Base-by-base conservation (phyloP, 2,888 invertebrate genomes). In the Globia sparganii region DNA sequence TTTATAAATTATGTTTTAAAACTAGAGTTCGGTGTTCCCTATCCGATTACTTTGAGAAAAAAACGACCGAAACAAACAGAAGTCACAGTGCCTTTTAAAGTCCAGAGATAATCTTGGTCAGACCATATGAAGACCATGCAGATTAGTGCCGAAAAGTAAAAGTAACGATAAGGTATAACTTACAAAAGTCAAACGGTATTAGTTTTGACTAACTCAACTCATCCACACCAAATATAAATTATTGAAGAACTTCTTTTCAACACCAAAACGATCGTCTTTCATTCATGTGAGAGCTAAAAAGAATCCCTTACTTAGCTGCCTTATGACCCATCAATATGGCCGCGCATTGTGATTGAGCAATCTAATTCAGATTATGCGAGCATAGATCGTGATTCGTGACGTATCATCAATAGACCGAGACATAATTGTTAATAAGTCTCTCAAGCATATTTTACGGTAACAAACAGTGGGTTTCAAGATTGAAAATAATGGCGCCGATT, bases 311-410 rank as follows among this genome's bases (percentile, higher is more conserved):
- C 25, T 31, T 21, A 37, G n/a, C 40, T 78, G 46, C 28, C 5
- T 21, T 49, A 21, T 21, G 9, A n/a, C 6, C 37, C 40, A 53
- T 6, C 31, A 34, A 49, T 40, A 9, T 31, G 65, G 31, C 21
- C 25, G 3, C 13, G 21, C 31, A 25, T n/a, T 25, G 34, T 9
- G 25, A 43, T 67, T 75, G 43, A 46, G 62, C 62, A 65, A 66
- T 66, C n/a, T 49, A 59, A 74, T 46, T 49, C 40, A 34, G 75
- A 78, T 66, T 74, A 74, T 43, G 43, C 34, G 53, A 49, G 15
- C 58, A 21, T 71, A 15, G 40, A 74, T 56, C 56, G 18, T 46
- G 65, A 66, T 74, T 74, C 28, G 75, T 81, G 75, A 49, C 28
- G 75, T 53, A 28, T 78, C 53, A 40, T 79, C 72, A 71, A 49